Evolutionary conservation across 1,140 invertebrate species (phyloP).

Genomic region (Lepidurus couesii): DNA sequence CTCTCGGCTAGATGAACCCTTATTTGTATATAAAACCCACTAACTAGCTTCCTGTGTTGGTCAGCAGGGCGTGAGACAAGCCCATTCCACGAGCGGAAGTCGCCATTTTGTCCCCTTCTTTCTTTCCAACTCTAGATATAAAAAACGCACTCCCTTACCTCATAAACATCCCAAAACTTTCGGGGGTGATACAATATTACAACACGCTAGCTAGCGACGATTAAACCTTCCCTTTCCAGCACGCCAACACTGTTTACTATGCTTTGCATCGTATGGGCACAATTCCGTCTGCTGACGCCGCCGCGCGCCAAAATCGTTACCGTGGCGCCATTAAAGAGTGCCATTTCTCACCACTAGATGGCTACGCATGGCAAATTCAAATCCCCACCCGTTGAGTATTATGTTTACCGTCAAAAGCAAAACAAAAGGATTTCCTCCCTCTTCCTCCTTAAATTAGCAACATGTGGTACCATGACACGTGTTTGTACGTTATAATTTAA

Average conservation of each 20-base stretch:
- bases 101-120: not conserved
- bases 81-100: not conserved
- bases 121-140: not conserved
- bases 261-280: too few relatives aligned
- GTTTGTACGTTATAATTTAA: not conserved
- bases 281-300: too few relatives aligned
- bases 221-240: not conserved
- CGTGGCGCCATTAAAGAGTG: not conserved
- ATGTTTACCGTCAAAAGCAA: not conserved
- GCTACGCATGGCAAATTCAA: not conserved
- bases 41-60: conserved; percentile 13
- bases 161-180: too few relatives aligned
- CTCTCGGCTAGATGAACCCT: not conserved
- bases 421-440: not conserved
- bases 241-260: not conserved
- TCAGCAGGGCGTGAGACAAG: conserved; percentile 1
- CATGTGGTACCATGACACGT: not conserved
- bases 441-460: not conserved
- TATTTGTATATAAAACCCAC: not conserved
- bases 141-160: too few relatives aligned
- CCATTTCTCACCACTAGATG: not conserved
- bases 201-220: not conserved
- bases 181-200: too few relatives aligned
- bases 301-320: not conserved
- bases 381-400: not conserved